phyloP scores from a whole-genome alignment of 1,140 invertebrate species.

The Xylocopa sonorina region DNA sequence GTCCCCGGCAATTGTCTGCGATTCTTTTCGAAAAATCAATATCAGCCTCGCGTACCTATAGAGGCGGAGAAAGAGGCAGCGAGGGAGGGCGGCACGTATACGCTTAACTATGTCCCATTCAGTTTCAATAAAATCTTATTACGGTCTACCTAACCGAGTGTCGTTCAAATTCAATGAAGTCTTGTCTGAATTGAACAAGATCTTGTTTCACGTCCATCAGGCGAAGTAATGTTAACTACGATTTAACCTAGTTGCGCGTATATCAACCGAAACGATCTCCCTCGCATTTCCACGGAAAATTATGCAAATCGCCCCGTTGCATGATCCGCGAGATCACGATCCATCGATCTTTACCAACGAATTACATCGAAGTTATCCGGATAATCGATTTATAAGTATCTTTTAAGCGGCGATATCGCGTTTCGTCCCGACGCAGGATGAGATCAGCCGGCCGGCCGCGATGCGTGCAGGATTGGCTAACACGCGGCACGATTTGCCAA shows the following conservation, averaged over 20 bases:
- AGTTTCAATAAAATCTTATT: conserved; percentile 21
- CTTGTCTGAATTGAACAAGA: conserved; percentile 16
- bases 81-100: too few relatives aligned
- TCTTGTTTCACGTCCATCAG: conserved; percentile 11
- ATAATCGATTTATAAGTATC: background rate
- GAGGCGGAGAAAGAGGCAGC: too few relatives aligned
- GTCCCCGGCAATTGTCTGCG: background rate
- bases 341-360: background rate
- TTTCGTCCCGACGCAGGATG: background rate
- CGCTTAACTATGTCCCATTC: background rate
- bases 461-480: too few relatives aligned
- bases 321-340: background rate
- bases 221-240: background rate
- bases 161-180: conserved; percentile 21
- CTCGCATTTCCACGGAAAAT: background rate
- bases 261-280: too few relatives aligned
- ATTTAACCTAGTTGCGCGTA: background rate
- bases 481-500: conserved; percentile 4
- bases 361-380: background rate
- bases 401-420: background rate
- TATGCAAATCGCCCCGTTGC: too few relatives aligned
- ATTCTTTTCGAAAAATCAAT: background rate
- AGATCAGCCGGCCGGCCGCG: background rate
- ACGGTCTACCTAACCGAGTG: background rate
- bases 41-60: too few relatives aligned